phyloP scores from a whole-genome alignment of 2,797 vertebrate species.

The Cyprinella venusta region DNA sequence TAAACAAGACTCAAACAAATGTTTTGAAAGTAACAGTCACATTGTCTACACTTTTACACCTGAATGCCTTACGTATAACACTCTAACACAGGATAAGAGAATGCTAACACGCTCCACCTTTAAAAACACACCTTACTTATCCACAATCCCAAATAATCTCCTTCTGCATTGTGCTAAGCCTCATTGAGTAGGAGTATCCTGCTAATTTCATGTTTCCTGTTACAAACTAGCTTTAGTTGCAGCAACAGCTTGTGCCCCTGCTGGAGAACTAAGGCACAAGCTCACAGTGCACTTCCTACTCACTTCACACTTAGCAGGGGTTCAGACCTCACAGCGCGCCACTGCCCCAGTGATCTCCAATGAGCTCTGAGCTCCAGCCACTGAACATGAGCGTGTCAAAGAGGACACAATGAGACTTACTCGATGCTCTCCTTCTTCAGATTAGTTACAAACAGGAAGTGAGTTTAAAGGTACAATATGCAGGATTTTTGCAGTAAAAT shows the following conservation, averaged over 20 bases:
- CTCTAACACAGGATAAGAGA: not conserved
- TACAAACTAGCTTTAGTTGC: conserved; percentile 44
- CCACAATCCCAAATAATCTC: not conserved
- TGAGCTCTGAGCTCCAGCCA: conserved; percentile 42
- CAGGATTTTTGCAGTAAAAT: too few species aligned
- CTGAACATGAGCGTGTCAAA: conserved; percentile 30
- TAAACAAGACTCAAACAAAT: not conserved
- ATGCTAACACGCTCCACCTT: not conserved
- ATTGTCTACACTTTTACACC: not conserved
- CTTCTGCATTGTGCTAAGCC: not conserved
- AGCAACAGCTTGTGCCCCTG: conserved; percentile 62
- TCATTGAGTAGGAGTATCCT: conserved; percentile 28
- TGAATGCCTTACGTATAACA: not conserved
- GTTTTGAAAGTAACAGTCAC: not conserved
- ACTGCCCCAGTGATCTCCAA: conserved; percentile 47
- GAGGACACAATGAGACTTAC: conserved; percentile 21
- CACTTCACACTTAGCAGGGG: conserved; percentile 59
- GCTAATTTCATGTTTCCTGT: conserved; percentile 31
- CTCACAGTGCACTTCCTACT: conserved; percentile 51
- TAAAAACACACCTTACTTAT: not conserved
- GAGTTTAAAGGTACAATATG: not conserved
- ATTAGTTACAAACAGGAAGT: not conserved
- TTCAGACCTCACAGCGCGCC: conserved; percentile 54
- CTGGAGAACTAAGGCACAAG: conserved; percentile 54
- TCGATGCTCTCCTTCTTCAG: not conserved